Base-by-base conservation (phyloP, 2,797 vertebrate species). In the Sphenodon punctatus region DNA sequence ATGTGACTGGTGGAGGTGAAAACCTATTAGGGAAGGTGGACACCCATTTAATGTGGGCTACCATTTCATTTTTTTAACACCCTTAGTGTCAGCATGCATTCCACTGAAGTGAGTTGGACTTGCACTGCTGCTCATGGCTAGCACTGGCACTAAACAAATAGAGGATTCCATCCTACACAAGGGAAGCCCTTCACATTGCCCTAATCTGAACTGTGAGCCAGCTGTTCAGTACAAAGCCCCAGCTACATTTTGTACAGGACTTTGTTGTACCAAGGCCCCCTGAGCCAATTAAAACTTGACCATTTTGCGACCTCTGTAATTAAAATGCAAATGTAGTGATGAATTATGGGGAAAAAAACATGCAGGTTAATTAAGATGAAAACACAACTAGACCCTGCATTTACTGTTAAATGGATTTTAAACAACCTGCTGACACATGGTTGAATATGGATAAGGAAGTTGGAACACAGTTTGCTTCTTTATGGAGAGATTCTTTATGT, bases 261-360 rank as follows among this genome's bases (percentile, higher is more conserved):
- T 95, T 93, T 93, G 70, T 85, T 95, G 85, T 84, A 93, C 79
- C 59, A 39, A 56, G 34, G 78, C 80, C 63, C 92, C 81, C 82
- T 75, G 79, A 95, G 89, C 87, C 93, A 96, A 95, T 96, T 96
- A 95, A 95, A 93, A 88, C 61, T 82, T 95, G 93, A 95, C n/a
- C 91, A 95, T 94, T 95, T 95, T 92, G 83, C 90, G 86, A 76
- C 59, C 64, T 72, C 23, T 84, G 38, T 92, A 95, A 96, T 96
- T 95, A 96, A 92, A 92, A 96, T 96, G 94, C 78, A 95, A 95
- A 97, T 95, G 88, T 94, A 94, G 67, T 65, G 15, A 91, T 91
- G 83, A 89, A 91, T 94, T 95, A 95, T 92, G 77, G 87, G 90
- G 89, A 92, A 91, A 89, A 88, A 78, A 93, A 92, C 93, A 92